Percentiles rank a stretch among this genome's conserved stretches.
Evolutionary conservation across 1,140 invertebrate species (phyloP).

Genomic region (Heterodera carotae): DNA sequence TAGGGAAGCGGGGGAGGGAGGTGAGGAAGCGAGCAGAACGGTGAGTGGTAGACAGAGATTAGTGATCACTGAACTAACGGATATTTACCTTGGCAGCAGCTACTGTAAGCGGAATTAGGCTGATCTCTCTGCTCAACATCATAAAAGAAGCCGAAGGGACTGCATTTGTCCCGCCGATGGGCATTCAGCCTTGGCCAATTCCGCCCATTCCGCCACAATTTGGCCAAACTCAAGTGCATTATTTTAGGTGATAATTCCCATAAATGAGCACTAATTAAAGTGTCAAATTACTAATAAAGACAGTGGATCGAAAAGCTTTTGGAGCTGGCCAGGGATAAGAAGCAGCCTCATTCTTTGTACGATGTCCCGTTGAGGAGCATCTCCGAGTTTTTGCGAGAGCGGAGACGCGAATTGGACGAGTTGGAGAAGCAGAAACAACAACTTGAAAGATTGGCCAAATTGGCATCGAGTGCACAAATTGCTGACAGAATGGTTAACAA

Average conservation of each 20-base stretch:
- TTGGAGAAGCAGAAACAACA: slow-evolving; percentile 24
- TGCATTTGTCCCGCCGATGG: background rate
- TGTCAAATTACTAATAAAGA: background rate
- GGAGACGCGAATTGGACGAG: slow-evolving; percentile 10
- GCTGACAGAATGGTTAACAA: slow-evolving; percentile 24
- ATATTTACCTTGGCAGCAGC: too few species aligned
- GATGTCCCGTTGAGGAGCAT: slow-evolving; percentile 17
- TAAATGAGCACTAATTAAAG: background rate
- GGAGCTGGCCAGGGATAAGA: background rate
- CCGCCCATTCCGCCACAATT: slow-evolving; percentile 1
- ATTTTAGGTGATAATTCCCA: background rate
- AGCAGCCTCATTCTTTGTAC: background rate
- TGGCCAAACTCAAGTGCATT: slow-evolving; percentile 10
- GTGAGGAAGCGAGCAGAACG: background rate
- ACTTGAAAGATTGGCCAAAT: slow-evolving; percentile 23
- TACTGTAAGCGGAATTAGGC: background rate
- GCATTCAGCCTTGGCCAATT: slow-evolving; percentile 7
- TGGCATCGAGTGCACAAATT: background rate
- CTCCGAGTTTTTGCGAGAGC: slow-evolving; percentile 18
- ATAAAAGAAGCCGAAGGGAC: background rate
- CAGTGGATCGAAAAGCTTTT: slow-evolving; percentile 23
- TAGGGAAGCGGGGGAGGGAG: too few species aligned
- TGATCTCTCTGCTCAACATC: background rate
- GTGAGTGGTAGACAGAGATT: too few species aligned
- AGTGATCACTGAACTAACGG: too few species aligned